Conservation (phyloP, 2,113 vertebrate species). For the Callipepla californica region DNA sequence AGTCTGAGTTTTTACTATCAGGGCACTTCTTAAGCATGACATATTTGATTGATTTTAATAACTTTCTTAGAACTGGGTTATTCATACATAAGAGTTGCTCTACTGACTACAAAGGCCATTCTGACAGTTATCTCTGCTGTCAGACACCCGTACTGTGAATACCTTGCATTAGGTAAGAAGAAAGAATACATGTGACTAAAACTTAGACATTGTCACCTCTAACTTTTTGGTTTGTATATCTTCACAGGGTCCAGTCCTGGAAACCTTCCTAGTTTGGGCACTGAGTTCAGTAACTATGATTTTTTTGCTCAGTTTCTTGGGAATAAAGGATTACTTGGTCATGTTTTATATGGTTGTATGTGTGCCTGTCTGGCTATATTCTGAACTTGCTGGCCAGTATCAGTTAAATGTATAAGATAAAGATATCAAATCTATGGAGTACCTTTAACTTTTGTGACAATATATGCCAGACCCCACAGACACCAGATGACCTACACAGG, state of each 20-base stretch:
- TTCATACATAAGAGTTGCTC: not conserved
- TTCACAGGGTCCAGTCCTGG: not conserved
- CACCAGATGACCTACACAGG: not conserved
- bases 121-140: not conserved
- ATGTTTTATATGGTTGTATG: not conserved
- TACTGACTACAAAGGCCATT: not conserved
- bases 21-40: not conserved
- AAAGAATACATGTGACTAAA: not conserved
- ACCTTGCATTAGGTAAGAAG: not conserved
- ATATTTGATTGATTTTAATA: not conserved
- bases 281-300: fast-evolving
- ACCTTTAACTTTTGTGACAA: not conserved
- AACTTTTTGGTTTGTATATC: not conserved
- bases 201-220: not conserved
- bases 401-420: not conserved
- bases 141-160: too few relatives aligned
- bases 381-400: not conserved
- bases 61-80: not conserved
- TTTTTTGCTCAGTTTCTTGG: not conserved
- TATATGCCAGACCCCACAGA: not conserved
- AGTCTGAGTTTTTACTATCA: not conserved
- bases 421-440: not conserved
- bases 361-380: not conserved
- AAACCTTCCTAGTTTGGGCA: not conserved
- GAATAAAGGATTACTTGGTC: not conserved